Conservation (phyloP, 92 coral and sea anemone genomes). For the Actinostola sp. region DNA sequence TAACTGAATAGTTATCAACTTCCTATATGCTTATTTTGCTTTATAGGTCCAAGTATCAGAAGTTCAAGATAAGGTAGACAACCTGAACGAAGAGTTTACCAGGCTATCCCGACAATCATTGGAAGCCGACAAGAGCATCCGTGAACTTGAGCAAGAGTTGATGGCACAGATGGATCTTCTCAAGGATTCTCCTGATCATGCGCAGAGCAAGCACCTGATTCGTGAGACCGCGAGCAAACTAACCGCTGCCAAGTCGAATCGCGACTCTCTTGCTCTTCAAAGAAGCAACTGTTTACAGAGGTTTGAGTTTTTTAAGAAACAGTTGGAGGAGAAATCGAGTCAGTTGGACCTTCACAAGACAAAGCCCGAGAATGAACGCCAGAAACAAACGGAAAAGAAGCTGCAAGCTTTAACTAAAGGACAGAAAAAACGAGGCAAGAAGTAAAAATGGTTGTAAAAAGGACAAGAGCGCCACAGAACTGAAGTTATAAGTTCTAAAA, state of each 20-base stretch:
- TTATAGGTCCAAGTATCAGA: conserved; percentile 88
- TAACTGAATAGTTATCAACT: too few relatives aligned
- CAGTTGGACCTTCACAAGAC: conserved; percentile 73
- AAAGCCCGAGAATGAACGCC: conserved; percentile 65
- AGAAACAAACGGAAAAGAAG: conserved; percentile 73
- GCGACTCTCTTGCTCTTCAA: conserved; percentile 72
- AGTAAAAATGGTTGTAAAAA: conserved; percentile 20
- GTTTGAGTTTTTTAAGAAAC: conserved; percentile 70
- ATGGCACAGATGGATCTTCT: conserved; percentile 88
- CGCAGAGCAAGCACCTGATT: conserved; percentile 80
- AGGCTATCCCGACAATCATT: conserved; percentile 76
- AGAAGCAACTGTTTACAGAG: conserved; percentile 73
- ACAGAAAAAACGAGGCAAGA: conserved; percentile 70
- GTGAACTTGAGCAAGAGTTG: conserved; percentile 92
- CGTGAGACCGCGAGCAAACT: conserved; percentile 90
- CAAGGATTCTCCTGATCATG: conserved; percentile 74
- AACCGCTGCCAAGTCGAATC: conserved; percentile 78
- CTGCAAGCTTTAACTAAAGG: conserved; percentile 61
- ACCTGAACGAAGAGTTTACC: conserved; percentile 88
- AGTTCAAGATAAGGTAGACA: conserved; percentile 90
- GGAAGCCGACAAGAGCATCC: conserved; percentile 77
- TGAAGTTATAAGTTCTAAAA: background rate
- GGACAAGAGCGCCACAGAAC: background rate
- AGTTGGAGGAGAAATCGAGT: conserved; percentile 67
- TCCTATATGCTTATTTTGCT: background rate